Conservation (phyloP, 2,888 invertebrate genomes). For the Ochropleura leucogaster region DNA sequence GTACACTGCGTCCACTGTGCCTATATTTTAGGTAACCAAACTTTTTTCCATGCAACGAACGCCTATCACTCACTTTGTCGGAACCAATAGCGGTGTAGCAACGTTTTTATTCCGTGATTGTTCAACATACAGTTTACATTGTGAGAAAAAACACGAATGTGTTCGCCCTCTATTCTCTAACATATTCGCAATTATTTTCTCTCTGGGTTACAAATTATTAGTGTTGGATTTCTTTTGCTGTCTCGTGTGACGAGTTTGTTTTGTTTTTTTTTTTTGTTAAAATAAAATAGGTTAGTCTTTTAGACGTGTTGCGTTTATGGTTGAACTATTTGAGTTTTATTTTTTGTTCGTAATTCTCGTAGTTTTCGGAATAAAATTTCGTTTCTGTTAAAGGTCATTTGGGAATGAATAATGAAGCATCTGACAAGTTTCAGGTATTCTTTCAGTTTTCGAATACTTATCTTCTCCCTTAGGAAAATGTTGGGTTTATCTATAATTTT, state of each 20-base stretch:
- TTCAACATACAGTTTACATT: slow-evolving; percentile 39
- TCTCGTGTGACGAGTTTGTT: slow-evolving; percentile 2
- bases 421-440: slow-evolving; percentile 4
- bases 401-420: slow-evolving; percentile 23
- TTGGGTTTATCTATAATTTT: background rate
- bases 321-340: slow-evolving; percentile 1
- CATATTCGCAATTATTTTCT: slow-evolving; percentile 42
- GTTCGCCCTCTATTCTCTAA: slow-evolving; percentile 26
- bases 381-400: slow-evolving; percentile 1
- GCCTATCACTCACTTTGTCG: slow-evolving; percentile 49
- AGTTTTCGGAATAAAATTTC: slow-evolving; percentile 1
- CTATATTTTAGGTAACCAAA: slow-evolving; percentile 31
- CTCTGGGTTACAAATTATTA: slow-evolving; percentile 29
- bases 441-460: background rate
- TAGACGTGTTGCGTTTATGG: background rate
- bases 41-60: slow-evolving; percentile 30
- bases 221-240: slow-evolving; percentile 14
- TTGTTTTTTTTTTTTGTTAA: background rate
- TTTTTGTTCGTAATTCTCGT: background rate
- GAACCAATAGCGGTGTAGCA: slow-evolving; percentile 39
- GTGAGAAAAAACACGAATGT: slow-evolving; percentile 17
- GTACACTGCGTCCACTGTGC: slow-evolving; percentile 6
- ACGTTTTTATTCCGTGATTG: slow-evolving; percentile 60
- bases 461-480: background rate
- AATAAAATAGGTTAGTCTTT: background rate